phyloP scores from a whole-genome alignment of 2,113 vertebrate species.

The Natator depressus region DNA sequence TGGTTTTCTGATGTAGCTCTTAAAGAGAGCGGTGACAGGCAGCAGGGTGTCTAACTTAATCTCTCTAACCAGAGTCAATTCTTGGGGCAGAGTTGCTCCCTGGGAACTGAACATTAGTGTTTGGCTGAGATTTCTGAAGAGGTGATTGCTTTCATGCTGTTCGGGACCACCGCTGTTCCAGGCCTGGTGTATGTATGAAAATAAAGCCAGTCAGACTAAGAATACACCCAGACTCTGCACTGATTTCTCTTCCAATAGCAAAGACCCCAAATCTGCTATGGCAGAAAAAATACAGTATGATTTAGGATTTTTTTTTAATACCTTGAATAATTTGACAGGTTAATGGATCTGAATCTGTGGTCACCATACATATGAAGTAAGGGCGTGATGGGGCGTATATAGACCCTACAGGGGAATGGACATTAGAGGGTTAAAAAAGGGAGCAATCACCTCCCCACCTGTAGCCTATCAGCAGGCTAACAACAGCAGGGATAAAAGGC shows the following conservation, averaged over 20 bases:
- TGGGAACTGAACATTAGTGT: background rate
- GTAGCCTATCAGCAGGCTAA: background rate
- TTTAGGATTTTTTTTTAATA: background rate
- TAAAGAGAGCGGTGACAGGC: background rate
- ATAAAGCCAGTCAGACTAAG: background rate
- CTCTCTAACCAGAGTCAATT: background rate
- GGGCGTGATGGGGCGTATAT: background rate
- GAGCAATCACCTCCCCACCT: background rate
- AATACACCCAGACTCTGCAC: background rate
- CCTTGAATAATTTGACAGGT: background rate
- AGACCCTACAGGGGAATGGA: background rate
- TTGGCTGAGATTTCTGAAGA: background rate
- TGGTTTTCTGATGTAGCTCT: background rate
- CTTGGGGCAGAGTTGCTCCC: background rate
- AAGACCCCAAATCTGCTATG: background rate
- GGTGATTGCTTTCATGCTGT: background rate
- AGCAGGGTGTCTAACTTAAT: background rate
- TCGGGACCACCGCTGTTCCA: background rate
- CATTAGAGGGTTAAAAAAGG: background rate
- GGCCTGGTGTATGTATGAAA: background rate
- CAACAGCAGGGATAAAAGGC: background rate
- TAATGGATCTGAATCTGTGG: background rate
- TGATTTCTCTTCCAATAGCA: background rate
- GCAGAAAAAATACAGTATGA: background rate
- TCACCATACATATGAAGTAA: background rate